Evolutionary conservation across 2,888 invertebrate species (phyloP).

Genomic region (Euplagia quadripunctaria): DNA sequence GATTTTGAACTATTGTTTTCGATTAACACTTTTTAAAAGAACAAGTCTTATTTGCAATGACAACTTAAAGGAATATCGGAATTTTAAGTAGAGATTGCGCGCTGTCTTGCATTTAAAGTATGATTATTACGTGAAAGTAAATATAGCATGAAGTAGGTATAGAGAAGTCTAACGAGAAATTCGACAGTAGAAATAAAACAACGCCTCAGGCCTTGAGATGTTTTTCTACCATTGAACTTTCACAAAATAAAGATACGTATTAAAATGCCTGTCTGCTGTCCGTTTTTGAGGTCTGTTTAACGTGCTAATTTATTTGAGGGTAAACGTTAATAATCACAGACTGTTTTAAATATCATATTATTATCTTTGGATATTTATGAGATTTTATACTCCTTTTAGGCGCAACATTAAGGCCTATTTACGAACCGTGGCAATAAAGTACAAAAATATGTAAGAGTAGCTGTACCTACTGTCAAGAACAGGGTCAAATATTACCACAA

Average conservation of each 20-base stretch:
- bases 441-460: too few species aligned
- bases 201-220: slow-evolving; percentile 37
- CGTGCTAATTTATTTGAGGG: not conserved
- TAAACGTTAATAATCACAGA: not conserved
- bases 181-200: slow-evolving; percentile 28
- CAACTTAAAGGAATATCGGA: not conserved
- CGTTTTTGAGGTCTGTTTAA: not conserved
- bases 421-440: too few species aligned
- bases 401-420: too few species aligned
- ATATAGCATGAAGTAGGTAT: slow-evolving; percentile 18
- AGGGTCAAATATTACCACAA: not conserved
- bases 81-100: slow-evolving; percentile 1
- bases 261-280: not conserved
- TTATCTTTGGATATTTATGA: too few species aligned
- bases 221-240: slow-evolving; percentile 44
- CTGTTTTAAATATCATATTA: too few species aligned
- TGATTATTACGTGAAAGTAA: slow-evolving; percentile 42
- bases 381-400: too few species aligned
- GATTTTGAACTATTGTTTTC: not conserved
- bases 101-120: slow-evolving; percentile 7
- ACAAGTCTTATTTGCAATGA: not conserved
- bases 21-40: not conserved
- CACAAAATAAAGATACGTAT: slow-evolving; percentile 36
- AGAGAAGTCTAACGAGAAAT: slow-evolving; percentile 14
- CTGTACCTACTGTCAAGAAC: not conserved